Percentiles rank a stretch among this genome's conserved stretches.
These are phyloP conservation scores for Gopherus evgoodei DNA, from an alignment of 2,113 vertebrate genomes.

Conservation along the genomic window DNA sequence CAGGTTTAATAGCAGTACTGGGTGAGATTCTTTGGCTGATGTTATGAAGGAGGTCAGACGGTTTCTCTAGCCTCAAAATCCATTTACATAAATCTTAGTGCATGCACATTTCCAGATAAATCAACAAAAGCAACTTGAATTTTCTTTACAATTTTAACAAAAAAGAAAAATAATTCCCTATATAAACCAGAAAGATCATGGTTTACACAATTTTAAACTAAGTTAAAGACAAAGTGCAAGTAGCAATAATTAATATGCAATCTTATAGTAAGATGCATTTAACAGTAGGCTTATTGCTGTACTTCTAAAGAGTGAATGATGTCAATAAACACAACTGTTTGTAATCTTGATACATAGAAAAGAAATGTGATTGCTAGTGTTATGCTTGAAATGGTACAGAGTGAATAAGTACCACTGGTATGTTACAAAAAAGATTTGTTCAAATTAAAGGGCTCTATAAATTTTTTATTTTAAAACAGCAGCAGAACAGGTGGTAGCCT, in stretches of 20 bases:
- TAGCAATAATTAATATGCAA: too few relatives aligned
- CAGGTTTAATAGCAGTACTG: background rate
- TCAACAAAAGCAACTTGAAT: too few relatives aligned
- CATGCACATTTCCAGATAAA: too few relatives aligned
- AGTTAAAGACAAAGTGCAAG: too few relatives aligned
- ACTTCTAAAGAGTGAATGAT: background rate
- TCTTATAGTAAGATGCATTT: background rate
- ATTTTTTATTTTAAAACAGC: background rate
- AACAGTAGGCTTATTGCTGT: background rate
- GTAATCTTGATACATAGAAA: background rate
- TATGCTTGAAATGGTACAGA: background rate
- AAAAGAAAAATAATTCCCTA: too few relatives aligned
- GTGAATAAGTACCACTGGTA: background rate
- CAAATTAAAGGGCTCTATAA: background rate
- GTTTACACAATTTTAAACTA: too few relatives aligned
- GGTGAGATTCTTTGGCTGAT: background rate
- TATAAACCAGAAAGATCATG: too few relatives aligned
- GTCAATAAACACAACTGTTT: accelerated
- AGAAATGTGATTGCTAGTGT: background rate
- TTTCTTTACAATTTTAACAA: too few relatives aligned
- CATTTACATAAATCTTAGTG: background rate
- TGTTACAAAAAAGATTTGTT: background rate
- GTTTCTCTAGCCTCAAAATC: background rate
- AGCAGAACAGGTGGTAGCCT: background rate
- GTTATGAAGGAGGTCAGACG: background rate